Percentiles rank a stretch among this genome's conserved stretches.
Conservation (phyloP, 2,888 invertebrate genomes). For the Euspilapteryx auroguttella region DNA sequence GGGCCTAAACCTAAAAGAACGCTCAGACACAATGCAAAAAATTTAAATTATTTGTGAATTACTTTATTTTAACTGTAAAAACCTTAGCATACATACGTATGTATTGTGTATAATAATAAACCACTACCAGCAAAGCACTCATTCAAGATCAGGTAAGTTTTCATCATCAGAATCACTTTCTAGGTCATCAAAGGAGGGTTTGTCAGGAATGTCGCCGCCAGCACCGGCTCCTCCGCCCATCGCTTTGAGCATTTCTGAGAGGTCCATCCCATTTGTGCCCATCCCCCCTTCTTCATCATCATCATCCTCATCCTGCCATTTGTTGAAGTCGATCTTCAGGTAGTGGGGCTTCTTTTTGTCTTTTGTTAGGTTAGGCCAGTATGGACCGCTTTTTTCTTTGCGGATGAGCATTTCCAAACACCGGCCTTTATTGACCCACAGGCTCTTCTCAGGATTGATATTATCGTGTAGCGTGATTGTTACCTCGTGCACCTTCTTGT, state of each 20-base stretch:
- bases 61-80: constrained; percentile 57
- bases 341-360: constrained; percentile 91
- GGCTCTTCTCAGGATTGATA: constrained; percentile 79
- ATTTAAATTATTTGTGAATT: too few relatives aligned
- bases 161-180: constrained; percentile 82
- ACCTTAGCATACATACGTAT: constrained; percentile 43
- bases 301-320: constrained; percentile 97
- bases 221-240: constrained; percentile 62
- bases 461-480: constrained; percentile 82
- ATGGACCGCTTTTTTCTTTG: constrained; percentile 76
- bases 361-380: constrained; percentile 87
- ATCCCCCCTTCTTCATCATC: constrained; percentile 74
- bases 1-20: too few relatives aligned
- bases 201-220: constrained; percentile 51
- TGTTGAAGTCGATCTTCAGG: constrained; percentile 96
- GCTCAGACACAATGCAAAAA: too few relatives aligned
- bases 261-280: constrained; percentile 41
- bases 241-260: constrained; percentile 73
- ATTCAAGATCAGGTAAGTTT: constrained; percentile 75
- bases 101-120: constrained; percentile 35
- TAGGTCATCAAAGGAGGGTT: constrained; percentile 76
- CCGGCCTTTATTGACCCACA: constrained; percentile 71
- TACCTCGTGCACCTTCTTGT: constrained; percentile 84
- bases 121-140: constrained; percentile 22
- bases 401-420: constrained; percentile 74